phyloP scores from a whole-genome alignment of 2,888 invertebrate species.

The Empis livida region DNA sequence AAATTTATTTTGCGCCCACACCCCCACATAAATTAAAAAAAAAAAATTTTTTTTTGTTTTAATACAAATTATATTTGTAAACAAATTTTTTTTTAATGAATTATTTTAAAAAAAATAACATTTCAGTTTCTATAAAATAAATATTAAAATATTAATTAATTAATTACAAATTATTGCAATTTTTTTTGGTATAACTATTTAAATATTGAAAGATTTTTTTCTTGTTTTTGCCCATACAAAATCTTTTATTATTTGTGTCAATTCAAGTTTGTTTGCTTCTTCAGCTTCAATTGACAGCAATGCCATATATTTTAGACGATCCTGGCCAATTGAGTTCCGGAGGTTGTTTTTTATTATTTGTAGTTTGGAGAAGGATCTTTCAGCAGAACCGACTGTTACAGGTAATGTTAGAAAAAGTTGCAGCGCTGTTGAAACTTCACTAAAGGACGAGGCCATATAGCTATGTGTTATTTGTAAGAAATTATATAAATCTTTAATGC shows the following conservation, averaged over 20 bases:
- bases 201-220: constrained; percentile 1
- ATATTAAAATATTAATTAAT: not conserved
- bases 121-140: not conserved
- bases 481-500: constrained; percentile 1
- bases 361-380: constrained; percentile 2
- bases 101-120: not conserved
- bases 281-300: constrained; percentile 3
- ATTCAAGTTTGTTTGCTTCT: not conserved
- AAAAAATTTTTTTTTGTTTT: not conserved
- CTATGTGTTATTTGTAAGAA: not conserved
- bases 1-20: not conserved
- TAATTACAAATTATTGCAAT: not conserved
- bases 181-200: not conserved
- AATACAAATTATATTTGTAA: no score
- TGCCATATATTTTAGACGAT: constrained; percentile 3
- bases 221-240: constrained; percentile 1
- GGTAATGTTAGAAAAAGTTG: constrained; percentile 4
- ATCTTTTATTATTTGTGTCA: not conserved
- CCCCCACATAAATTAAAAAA: not conserved
- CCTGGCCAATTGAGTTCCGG: not conserved
- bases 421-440: constrained; percentile 3
- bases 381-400: constrained; percentile 1
- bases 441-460: constrained; percentile 2
- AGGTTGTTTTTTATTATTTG: constrained; percentile 2
- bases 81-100: not conserved